Percentiles rank a stretch among this genome's conserved stretches.
These are phyloP conservation scores for Fistularia tabacaria DNA, from an alignment of 2,797 vertebrate species.

Conservation along the genomic window DNA sequence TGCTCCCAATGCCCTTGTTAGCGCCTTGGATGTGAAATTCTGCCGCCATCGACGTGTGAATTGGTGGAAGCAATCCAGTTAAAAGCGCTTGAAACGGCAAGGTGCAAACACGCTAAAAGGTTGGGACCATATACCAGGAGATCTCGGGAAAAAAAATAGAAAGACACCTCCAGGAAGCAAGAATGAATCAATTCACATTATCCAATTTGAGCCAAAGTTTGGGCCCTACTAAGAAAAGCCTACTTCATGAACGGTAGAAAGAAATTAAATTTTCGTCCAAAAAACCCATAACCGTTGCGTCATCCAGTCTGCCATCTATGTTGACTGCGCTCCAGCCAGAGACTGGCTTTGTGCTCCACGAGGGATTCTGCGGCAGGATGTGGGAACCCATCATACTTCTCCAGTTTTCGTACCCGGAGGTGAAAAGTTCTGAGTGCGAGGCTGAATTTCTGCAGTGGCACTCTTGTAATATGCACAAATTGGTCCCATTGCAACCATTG, in stretches of 20 bases:
- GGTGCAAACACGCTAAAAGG: no score
- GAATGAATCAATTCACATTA: no score
- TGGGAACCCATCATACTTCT: constrained; percentile 37
- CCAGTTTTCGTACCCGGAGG: constrained; percentile 46
- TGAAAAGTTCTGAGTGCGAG: constrained; percentile 41
- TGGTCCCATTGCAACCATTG: constrained; percentile 63
- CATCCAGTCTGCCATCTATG: constrained; percentile 15
- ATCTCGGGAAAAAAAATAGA: no score
- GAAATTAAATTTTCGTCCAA: constrained; percentile 5
- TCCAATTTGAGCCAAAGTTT: no score
- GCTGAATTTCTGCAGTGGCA: constrained; percentile 34
- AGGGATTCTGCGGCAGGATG: constrained; percentile 43
- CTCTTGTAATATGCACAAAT: constrained; percentile 59
- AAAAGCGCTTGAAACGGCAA: no score
- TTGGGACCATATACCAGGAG: no score
- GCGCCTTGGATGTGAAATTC: no score
- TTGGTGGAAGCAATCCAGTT: no score
- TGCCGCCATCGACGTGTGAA: no score
- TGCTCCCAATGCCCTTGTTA: no score
- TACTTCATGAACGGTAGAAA: neutral
- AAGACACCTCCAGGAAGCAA: no score
- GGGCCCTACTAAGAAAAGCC: neutral
- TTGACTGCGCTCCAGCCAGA: constrained; percentile 26
- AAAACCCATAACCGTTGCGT: constrained; percentile 26
- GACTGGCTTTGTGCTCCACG: constrained; percentile 20